Evolutionary conservation across 2,888 invertebrate genomes (phyloP).

Genomic region (Camponotus fellah): DNA sequence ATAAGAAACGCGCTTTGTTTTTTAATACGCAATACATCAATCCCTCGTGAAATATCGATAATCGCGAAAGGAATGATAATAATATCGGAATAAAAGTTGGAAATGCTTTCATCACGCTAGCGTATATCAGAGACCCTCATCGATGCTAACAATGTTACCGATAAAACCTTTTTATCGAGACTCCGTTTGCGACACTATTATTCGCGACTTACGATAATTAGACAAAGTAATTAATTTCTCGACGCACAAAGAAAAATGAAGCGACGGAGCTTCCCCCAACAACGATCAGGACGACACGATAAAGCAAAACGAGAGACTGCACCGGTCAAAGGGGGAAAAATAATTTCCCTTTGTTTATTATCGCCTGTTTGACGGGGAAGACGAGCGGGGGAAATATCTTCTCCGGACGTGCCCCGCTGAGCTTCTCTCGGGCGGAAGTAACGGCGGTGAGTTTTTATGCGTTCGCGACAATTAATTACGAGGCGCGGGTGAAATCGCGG

Average conservation of each 20-base stretch:
- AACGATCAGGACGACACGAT: constrained; percentile 28
- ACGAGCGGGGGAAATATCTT: background rate
- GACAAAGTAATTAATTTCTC: constrained; percentile 38
- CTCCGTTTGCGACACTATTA: background rate
- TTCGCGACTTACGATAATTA: constrained; percentile 29
- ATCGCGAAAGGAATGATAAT: background rate
- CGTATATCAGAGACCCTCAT: constrained; percentile 6
- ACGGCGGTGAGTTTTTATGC: constrained; percentile 52
- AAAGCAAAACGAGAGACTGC: constrained; percentile 32
- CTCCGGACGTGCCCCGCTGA: background rate
- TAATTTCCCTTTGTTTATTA: constrained; percentile 45
- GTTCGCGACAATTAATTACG: constrained; percentile 70
- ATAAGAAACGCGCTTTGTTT: background rate
- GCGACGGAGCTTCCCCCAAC: constrained; percentile 5
- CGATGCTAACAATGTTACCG: background rate
- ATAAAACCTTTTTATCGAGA: constrained; percentile 15
- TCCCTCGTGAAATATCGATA: background rate
- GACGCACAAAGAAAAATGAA: constrained; percentile 32
- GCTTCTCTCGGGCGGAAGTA: constrained; percentile 36
- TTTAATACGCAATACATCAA: background rate
- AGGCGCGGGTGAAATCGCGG: constrained; percentile 23
- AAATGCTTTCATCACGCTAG: background rate
- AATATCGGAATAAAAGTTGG: background rate
- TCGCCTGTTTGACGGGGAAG: background rate
- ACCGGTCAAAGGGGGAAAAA: constrained; percentile 10